phyloP scores from a whole-genome alignment of 1,140 invertebrate species.

The Atopsyche davidsoni region DNA sequence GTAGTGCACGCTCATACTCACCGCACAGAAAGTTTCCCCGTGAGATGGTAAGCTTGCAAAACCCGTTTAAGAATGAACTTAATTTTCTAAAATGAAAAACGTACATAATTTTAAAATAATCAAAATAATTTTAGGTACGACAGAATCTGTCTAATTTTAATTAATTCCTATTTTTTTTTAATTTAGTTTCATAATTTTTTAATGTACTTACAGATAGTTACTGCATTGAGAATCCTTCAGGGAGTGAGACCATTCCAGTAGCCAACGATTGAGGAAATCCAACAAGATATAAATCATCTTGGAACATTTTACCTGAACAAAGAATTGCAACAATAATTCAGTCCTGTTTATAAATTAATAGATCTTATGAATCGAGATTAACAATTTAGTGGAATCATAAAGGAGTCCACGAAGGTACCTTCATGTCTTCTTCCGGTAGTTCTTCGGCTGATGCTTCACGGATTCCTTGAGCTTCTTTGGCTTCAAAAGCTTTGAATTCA shows the following conservation, averaged over 20 bases:
- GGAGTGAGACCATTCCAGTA: constrained; percentile 53
- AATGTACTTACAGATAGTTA: constrained; percentile 39
- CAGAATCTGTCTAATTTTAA: too few species aligned
- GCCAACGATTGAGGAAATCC: constrained; percentile 69
- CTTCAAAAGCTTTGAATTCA: too few species aligned
- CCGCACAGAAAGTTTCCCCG: constrained; percentile 64
- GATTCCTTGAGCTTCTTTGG: too few species aligned
- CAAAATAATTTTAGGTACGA: too few species aligned
- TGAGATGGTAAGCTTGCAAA: constrained; percentile 62
- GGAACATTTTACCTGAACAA: constrained; percentile 48
- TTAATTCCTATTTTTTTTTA: too few species aligned
- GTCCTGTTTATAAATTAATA: too few species aligned
- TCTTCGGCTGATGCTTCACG: too few species aligned
- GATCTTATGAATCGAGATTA: too few species aligned
- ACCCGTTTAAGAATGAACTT: constrained; percentile 49
- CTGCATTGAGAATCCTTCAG: constrained; percentile 40
- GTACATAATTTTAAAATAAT: not conserved
- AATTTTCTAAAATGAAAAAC: constrained; percentile 38
- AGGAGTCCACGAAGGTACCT: too few species aligned
- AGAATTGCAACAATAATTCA: too few species aligned
- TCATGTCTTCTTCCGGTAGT: too few species aligned
- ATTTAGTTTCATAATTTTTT: not conserved
- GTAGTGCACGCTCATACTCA: constrained; percentile 65
- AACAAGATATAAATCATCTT: constrained; percentile 64
- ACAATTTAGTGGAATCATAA: too few species aligned